Base-by-base conservation (phyloP, 2,797 vertebrate species). In the Chiroxiphia lanceolata region DNA sequence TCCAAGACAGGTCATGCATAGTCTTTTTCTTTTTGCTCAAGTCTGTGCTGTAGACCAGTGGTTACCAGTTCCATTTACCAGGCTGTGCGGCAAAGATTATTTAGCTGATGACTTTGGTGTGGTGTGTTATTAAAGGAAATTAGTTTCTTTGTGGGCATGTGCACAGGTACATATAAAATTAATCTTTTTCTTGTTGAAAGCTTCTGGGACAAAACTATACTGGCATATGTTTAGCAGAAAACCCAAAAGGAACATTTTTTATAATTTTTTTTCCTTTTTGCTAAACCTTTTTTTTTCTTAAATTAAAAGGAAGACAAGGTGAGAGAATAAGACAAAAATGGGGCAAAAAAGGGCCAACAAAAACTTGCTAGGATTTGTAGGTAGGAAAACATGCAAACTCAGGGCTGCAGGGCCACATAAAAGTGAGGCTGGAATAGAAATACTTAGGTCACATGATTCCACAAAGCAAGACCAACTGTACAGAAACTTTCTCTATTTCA, bases 191-290 rank as follows among this genome's bases (percentile, higher is more conserved):
- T 69, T 84, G 27, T 44, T 86, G 80, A 83, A 89, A 86, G 70
- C 40, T 88, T 86, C 54, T 63, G 29, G 23, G 47, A 34, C 40
- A 92, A 84, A 84, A 79, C 60, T 74, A 31, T 42, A 56, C 27
- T 64, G 25, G 51, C 78, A 42, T 90, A 87, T 79, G 76, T 90
- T 91, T 90, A 94, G 83, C 22, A 78, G 38, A 89, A 90, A 94
- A 31, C 9, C 44, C 70, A 70, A 87, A 77, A 82, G 80, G 77
- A 90, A 60, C 9, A 21, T 64, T 89, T 91, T 86, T 77, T 72
- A 77, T 34, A 50, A 36, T 76, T 25, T 94, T 93, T 83, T 85
- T 91, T 48, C 4, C 13, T 48, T 61, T 71, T 57, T 68, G 14
- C 8, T 60, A 48, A 77, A 57, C 4, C 1, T 23, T 4, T 61